Base-by-base conservation (phyloP, 2,888 invertebrate genomes). In the Luperina testacea region DNA sequence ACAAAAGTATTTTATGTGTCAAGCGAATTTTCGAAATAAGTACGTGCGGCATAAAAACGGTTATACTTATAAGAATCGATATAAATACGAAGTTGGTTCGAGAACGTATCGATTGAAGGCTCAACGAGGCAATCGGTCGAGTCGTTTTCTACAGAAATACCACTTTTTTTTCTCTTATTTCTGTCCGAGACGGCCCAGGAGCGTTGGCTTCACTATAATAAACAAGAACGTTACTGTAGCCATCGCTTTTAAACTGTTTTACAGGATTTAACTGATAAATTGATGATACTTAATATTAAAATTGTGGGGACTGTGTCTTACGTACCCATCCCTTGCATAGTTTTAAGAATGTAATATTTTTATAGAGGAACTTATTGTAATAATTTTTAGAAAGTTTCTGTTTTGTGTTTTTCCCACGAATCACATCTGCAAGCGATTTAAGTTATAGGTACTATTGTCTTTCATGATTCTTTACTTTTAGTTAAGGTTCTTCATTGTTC, bases 161-260 rank as follows among this genome's bases (percentile, higher is more conserved):
- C 92, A 90, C 91, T 94, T 95, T 82, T 95, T 95, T 94, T 91
- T 90, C 90, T 93, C 90, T 95, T 95, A 94, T 94, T 96, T 95
- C 92, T 92, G 91, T 92, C 91, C 91, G 88, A 84, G 88, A 86
- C 91, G 92, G 90, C 93, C 92, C 94, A 95, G 94, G 96, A 94
- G 95, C 96, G 94, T 93, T 95, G 96, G 94, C 95, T 95, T 90
- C 91, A 89, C 90, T 92, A 92, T 93, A 92, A 93, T 94, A 94
- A 95, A 94, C 93, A 93, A 92, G 93, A 91, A 91, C 86, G 79
- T 68, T 86, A 89, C 78, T 90, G 91, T 92, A 88, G 75, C 95
- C 93, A 93, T 90, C 73, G 72, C 80, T 90, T 85, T 76, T 27
- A 45, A 67, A 64, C n/a, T 53, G 73, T 48, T 79, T 81, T 82